A percentile compares a stretch with the other conserved stretches of the same genome.
Conservation (phyloP, 2,797 vertebrate species). For the Philypnodon macrostomus region DNA sequence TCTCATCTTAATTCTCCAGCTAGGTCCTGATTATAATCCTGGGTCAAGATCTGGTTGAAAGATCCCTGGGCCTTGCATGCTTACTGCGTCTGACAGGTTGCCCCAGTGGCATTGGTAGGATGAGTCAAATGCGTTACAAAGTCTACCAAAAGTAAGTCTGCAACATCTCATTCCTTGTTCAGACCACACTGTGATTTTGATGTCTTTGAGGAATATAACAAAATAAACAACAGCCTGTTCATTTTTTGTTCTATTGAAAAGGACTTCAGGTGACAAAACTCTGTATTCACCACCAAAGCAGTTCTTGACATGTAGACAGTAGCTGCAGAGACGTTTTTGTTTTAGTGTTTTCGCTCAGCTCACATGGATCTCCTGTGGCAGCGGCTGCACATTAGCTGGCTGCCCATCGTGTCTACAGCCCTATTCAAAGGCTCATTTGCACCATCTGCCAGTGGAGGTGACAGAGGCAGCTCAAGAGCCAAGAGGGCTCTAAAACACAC, state of each 20-base stretch:
- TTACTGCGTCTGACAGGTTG: no score
- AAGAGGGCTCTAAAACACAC: conserved; percentile 27
- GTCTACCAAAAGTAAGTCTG: no score
- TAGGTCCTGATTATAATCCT: no score
- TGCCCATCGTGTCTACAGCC: conserved; percentile 24
- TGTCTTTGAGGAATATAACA: conserved; percentile 22
- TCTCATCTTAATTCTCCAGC: no score
- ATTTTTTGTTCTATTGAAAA: conserved; percentile 25
- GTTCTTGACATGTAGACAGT: conserved; percentile 30
- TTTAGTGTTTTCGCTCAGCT: conserved; percentile 12
- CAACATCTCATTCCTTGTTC: conserved; percentile 60
- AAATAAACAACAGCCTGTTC: conserved; percentile 16
- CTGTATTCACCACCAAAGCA: conserved; percentile 14
- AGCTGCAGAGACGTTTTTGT: conserved; percentile 29
- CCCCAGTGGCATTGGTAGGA: no score
- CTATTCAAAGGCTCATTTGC: conserved; percentile 53
- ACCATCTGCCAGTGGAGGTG: conserved; percentile 57
- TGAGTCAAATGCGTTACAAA: no score
- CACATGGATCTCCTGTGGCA: conserved; percentile 23
- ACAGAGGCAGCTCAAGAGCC: conserved; percentile 32
- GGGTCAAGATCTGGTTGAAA: no score
- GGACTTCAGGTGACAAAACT: conserved; percentile 19
- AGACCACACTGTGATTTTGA: conserved; percentile 33
- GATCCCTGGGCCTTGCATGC: no score
- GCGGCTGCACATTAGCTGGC: conserved; percentile 20